phyloP scores from a whole-genome alignment of 2,888 invertebrate genomes.

The Acanthacorydalis orientalis region DNA sequence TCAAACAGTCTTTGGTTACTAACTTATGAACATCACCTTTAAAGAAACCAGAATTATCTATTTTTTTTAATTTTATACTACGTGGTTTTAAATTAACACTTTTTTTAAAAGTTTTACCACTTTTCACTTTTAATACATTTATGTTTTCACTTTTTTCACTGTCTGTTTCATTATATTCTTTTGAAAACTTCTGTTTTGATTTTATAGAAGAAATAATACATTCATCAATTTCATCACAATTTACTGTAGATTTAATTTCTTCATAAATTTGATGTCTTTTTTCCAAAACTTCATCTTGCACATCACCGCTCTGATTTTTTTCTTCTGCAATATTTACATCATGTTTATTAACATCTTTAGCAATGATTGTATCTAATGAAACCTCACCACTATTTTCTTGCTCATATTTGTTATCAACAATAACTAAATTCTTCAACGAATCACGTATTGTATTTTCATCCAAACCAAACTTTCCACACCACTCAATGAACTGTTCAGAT shows the following conservation, averaged over 20 bases:
- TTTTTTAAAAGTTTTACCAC: no score
- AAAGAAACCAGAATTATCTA: no score
- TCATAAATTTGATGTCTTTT: background rate
- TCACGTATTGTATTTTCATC: background rate
- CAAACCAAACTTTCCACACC: background rate
- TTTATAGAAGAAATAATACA: background rate
- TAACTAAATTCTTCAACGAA: background rate
- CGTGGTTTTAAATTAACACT: no score
- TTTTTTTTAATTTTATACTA: no score
- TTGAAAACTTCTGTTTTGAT: background rate
- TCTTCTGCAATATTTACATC: no score
- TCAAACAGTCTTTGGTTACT: no score
- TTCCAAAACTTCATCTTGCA: background rate
- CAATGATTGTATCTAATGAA: background rate
- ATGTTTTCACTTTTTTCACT: no score
- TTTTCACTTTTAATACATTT: no score
- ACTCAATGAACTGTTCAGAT: background rate
- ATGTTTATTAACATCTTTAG: background rate
- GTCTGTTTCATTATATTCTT: no score
- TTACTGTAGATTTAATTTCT: background rate
- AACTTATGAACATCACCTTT: no score
- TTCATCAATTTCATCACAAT: background rate
- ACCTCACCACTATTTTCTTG: background rate
- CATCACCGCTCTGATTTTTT: no score
- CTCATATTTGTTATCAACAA: background rate